These are phyloP conservation scores for Tubulanus polymorphus DNA, from an alignment of 2,888 invertebrate genomes.

Conservation along the genomic window DNA sequence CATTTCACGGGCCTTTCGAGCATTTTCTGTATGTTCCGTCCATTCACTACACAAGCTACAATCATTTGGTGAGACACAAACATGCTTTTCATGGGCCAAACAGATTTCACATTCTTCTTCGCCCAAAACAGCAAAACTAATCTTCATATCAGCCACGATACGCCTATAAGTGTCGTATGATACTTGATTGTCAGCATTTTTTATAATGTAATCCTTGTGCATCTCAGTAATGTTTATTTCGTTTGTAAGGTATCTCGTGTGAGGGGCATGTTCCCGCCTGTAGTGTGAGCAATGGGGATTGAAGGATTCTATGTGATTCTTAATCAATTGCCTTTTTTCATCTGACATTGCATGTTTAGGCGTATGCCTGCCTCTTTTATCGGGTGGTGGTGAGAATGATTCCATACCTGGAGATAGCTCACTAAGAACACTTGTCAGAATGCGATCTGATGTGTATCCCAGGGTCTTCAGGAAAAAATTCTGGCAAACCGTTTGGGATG, in stretches of 20 bases:
- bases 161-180: slow-evolving; percentile 10
- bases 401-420: too few species aligned
- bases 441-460: too few species aligned
- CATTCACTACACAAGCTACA: slow-evolving; percentile 9
- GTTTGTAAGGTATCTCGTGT: slow-evolving; percentile 13
- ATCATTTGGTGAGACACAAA: not conserved
- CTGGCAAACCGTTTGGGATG: too few species aligned
- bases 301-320: slow-evolving; percentile 14
- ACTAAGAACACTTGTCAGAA: too few species aligned
- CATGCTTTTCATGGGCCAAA: not conserved
- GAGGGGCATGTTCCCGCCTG: slow-evolving; percentile 13
- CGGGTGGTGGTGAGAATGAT: too few species aligned
- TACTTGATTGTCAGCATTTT: slow-evolving; percentile 3
- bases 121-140: slow-evolving; percentile 17
- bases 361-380: too few species aligned
- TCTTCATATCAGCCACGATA: slow-evolving; percentile 10
- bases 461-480: too few species aligned
- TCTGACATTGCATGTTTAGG: slow-evolving; percentile 4
- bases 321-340: slow-evolving; percentile 4
- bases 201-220: slow-evolving; percentile 9
- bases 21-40: slow-evolving; percentile 5
- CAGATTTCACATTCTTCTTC: slow-evolving; percentile 17
- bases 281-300: slow-evolving; percentile 16
- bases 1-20: slow-evolving; percentile 3
- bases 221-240: slow-evolving; percentile 13